phyloP scores from a whole-genome alignment of 2,797 vertebrate species.

The Prunella strophiata region DNA sequence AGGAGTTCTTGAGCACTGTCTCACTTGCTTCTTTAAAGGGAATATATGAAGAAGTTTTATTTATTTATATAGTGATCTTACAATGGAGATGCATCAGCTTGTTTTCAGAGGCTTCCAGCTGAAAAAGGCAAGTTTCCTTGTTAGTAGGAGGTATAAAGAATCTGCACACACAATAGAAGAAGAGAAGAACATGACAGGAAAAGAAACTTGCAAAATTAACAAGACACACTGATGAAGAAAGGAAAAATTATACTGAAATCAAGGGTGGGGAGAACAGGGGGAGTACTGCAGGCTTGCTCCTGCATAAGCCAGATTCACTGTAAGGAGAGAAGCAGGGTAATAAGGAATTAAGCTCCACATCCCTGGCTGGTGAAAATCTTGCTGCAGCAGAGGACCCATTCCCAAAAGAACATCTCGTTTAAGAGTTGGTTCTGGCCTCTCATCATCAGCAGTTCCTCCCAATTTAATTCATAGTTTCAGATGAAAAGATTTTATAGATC shows the following conservation, averaged over 20 bases:
- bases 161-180: background rate
- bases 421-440: constrained; percentile 4
- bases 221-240: background rate
- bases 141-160: constrained; percentile 64
- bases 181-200: background rate
- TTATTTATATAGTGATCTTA: constrained; percentile 64
- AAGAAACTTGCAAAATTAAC: background rate
- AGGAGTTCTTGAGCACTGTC: constrained; percentile 32
- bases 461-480: constrained; percentile 43
- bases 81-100: constrained; percentile 50
- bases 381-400: background rate
- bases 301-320: background rate
- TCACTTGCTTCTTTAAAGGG: constrained; percentile 28
- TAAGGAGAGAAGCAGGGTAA: background rate
- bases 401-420: background rate
- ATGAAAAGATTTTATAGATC: constrained; percentile 56
- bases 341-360: background rate
- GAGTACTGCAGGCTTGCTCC: background rate
- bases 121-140: constrained; percentile 47
- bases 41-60: constrained; percentile 36
- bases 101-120: constrained; percentile 62
- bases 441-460: constrained; percentile 16
- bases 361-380: background rate
- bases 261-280: background rate
- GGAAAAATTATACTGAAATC: background rate